Evolutionary conservation across 2,888 invertebrate genomes (phyloP).

Genomic region (Rutpela maculata): DNA sequence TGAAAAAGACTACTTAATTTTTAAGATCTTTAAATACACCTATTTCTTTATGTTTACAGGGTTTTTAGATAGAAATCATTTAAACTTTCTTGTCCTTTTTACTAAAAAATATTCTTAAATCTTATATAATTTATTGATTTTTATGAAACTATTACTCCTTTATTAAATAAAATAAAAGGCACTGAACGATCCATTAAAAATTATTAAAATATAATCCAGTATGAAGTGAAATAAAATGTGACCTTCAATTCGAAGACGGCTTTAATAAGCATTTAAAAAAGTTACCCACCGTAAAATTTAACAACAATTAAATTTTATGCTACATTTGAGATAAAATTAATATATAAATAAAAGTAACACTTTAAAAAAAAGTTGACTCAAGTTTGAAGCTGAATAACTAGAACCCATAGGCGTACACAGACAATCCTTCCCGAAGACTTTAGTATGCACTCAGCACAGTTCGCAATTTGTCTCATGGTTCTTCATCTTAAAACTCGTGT

Average conservation of each 20-base stretch:
- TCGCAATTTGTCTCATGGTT: no score
- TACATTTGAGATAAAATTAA: conserved; percentile 8
- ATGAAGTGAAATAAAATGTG: neutral
- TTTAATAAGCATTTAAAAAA: conserved; percentile 21
- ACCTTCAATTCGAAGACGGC: conserved; percentile 19
- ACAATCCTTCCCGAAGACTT: neutral
- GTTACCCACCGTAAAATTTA: conserved; percentile 24
- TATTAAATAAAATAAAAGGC: neutral
- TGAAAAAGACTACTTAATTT: no score
- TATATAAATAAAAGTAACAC: neutral
- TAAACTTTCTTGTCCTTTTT: no score
- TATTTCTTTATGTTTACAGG: no score
- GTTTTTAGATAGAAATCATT: no score
- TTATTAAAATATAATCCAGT: neutral
- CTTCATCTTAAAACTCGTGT: no score
- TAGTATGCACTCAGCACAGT: neutral
- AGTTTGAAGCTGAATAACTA: neutral
- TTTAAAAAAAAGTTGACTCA: neutral
- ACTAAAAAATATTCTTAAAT: no score
- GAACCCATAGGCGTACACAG: neutral
- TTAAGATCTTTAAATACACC: no score
- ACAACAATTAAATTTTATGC: conserved; percentile 13
- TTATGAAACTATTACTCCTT: neutral
- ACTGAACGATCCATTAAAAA: neutral
- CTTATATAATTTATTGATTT: no score